Evolutionary conservation across 2,113 vertebrate genomes (phyloP).

Genomic region (Eulacestoma nigropectus): DNA sequence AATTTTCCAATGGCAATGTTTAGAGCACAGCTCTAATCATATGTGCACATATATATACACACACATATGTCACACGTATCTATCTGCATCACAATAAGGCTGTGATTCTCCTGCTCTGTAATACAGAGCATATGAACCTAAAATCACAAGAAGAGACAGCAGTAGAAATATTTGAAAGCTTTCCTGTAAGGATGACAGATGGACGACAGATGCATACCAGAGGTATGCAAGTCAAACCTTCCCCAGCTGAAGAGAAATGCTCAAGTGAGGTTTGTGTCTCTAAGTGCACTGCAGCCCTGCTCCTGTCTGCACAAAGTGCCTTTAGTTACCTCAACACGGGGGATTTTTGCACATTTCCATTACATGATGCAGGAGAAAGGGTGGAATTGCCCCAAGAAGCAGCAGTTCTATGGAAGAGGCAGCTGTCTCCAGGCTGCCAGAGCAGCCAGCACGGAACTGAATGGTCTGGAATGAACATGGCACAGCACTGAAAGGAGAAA

Average conservation of each 20-base stretch:
- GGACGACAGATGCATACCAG: not conserved
- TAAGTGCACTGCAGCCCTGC: not conserved
- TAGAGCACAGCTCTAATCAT: not conserved
- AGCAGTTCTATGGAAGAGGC: not conserved
- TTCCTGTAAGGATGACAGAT: not conserved
- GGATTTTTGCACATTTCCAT: not conserved
- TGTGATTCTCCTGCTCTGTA: not conserved
- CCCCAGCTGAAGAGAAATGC: not conserved
- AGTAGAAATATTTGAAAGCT: conserved; percentile 7
- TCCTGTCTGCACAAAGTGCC: not conserved
- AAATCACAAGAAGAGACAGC: not conserved
- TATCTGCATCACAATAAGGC: not conserved
- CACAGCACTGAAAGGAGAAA: not conserved
- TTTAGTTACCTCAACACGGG: not conserved
- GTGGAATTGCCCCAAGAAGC: not conserved
- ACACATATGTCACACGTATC: not conserved
- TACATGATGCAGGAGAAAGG: not conserved
- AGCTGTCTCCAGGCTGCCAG: not conserved
- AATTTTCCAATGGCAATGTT: not conserved
- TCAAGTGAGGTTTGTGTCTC: not conserved
- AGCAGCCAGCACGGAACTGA: not conserved
- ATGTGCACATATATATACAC: not conserved
- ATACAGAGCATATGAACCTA: not conserved
- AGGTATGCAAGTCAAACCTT: conserved; percentile 8
- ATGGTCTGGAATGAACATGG: rapidly evolving